Evolutionary conservation across 2,888 invertebrate genomes (phyloP), one percentile per base, ranked within the genome.

Genomic region (Furcula furcula): DNA sequence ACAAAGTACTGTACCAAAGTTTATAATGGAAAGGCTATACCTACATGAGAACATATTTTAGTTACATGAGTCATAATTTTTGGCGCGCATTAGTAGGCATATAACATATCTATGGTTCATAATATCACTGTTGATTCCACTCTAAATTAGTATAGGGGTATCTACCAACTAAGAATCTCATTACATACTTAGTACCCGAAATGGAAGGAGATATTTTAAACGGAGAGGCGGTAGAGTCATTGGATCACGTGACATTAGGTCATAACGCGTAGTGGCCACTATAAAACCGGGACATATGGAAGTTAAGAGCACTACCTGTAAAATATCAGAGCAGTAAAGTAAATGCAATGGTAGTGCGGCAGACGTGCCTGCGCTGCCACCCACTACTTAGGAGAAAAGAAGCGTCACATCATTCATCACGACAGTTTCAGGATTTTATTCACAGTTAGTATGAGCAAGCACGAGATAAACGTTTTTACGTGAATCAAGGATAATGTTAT

Each of bases 251-350:
- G 86, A 84, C 82, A 76, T 73, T 74, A 70, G 70, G 69, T 80
- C 70, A 85, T 87, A 86, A 87, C 76, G 80, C 78, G 81, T 81
- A 74, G 74, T 72, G 76, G 62, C 68, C 65, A 75, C 85, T 77
- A 85, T 87, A 88, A 87, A 86, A 84, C 69, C 75, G 76, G 50
- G 76, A 80, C 82, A 77, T 84, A 85, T 84, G 78, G 74, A 82
- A 83, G 81, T 84, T 83, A 85, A 87, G 74, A 86, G 86, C 86
- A 76, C 83, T 78, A 78, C 83, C 84, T 81, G 85, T 86, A 77
- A 87, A 83, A 88, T 87, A 87, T 85, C 83, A 81, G 84, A 79
- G 88, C 60, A 75, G 81, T 88, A 87, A 88, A 88, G 83, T 87
- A 87, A 88, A 87, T 87, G 87, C 87, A 83, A 69, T 65, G 67